These are phyloP conservation scores for Ciconia boyciana DNA, from an alignment of 2,113 vertebrate species.

Conservation along the genomic window DNA sequence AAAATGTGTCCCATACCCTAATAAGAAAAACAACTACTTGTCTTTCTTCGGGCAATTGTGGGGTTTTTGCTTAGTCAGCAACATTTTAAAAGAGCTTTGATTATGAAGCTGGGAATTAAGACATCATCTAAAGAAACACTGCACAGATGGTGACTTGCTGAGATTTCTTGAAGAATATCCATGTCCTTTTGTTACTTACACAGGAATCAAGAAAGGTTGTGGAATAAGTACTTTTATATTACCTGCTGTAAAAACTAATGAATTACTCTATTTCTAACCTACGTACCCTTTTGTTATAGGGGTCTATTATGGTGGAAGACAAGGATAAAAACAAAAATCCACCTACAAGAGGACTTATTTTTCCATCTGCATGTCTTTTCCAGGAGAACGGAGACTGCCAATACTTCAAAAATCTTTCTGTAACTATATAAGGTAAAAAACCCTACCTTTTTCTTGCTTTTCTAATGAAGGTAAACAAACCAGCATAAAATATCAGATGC, in stretches of 20 bases:
- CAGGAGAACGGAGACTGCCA: neutral
- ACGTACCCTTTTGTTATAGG: neutral
- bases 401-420: neutral
- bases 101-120: constrained; percentile 35
- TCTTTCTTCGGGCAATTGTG: neutral
- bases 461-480: neutral
- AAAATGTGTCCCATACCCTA: neutral
- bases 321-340: neutral
- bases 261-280: neutral
- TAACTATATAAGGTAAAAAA: neutral
- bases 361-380: neutral
- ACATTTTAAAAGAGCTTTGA: constrained; percentile 22
- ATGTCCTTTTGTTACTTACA: neutral
- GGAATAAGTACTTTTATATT: constrained; percentile 4
- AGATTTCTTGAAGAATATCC: constrained; percentile 3
- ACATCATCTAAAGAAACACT: neutral
- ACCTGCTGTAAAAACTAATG: neutral
- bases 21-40: neutral
- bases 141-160: neutral
- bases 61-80: neutral
- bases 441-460: neutral
- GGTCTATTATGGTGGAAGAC: neutral
- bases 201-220: neutral
- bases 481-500: neutral
- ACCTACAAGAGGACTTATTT: neutral